Base-by-base conservation (phyloP, 2,113 vertebrate species). In the Phalacrocorax pelagicus region DNA sequence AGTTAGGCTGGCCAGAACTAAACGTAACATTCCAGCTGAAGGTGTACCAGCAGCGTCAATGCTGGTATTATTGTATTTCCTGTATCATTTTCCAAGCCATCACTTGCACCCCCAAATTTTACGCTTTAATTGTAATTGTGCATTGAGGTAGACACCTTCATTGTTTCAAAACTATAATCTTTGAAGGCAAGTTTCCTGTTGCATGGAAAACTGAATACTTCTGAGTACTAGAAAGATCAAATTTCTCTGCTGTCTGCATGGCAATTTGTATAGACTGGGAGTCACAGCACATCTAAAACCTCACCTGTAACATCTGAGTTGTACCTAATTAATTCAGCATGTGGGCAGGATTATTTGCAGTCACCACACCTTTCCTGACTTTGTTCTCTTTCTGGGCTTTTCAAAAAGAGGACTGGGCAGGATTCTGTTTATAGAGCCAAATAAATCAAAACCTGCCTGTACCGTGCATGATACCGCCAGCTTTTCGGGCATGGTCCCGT, bases 311-410 rank as follows among this genome's bases (percentile, higher is more conserved):
- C 61, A 54, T 57, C 92, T 79, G 75, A 92, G 67, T 30, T 81
- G 82, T 67, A 66, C 42, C 40, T 69, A 36, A 75, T 84, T 65
- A 93, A 81, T 91, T 85, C 86, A 81, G 29, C 57, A 59, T 58
- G 61, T 95, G 95, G 97, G 97, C 74, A 97, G 95, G 66, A 84
- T 52, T 34, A 94, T 92, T 95, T 92, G 92, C 27, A 66, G 86
- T 66, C 51, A 79, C 97, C 98, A 71, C 98, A 95, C 97, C 98
- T 97, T 73, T 20, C 89, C 95, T 96, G 96, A 90, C 96, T 97
- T 97, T 97, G 82, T 96, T 96, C 92, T 96, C 96, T 97, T 92
- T 81, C 89, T 65, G 83, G 88, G 87, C 81, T 96, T 96, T 96
- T 84, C 73, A 52, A 77, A 95, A 88, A 89, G 59, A 95, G 73